These are phyloP conservation scores for Parazoanthus atlanticus DNA, from an alignment of 92 coral and sea anemone genomes.

Conservation along the genomic window DNA sequence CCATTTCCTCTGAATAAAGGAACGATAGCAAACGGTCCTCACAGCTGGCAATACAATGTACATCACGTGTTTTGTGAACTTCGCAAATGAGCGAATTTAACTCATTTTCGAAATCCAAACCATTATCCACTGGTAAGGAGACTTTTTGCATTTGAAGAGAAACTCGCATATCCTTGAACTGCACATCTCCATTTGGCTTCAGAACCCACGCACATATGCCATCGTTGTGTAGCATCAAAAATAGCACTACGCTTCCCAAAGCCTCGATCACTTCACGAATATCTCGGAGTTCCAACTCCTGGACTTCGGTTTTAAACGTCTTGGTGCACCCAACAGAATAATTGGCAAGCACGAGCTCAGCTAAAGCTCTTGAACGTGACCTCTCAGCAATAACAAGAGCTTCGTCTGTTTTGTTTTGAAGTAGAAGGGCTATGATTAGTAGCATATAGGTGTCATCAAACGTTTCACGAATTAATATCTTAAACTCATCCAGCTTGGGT, in stretches of 20 bases:
- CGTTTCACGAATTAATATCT: not conserved
- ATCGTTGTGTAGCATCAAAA: not conserved
- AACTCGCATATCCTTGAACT: not conserved
- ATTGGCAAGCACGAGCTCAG: not conserved
- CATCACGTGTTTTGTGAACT: not conserved
- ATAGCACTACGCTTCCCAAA: not conserved
- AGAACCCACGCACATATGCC: not conserved
- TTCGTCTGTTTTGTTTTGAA: not conserved
- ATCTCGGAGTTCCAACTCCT: no score
- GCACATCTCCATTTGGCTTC: not conserved
- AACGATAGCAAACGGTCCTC: not conserved
- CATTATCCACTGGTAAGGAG: not conserved
- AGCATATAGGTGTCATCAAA: not conserved
- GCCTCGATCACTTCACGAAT: not conserved
- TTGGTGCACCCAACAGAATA: not conserved
- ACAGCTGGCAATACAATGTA: not conserved
- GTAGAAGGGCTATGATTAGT: not conserved
- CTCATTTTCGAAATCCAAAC: not conserved
- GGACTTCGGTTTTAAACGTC: not conserved
- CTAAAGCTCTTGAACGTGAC: not conserved
- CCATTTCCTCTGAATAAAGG: not conserved
- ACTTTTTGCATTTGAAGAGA: no score
- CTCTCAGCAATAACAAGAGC: conserved; percentile 8
- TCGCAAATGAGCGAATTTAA: not conserved
- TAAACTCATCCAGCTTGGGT: conserved; percentile 5